Evolutionary conservation across 2,888 invertebrate species (phyloP).

Genomic region (Clusia tigrina): DNA sequence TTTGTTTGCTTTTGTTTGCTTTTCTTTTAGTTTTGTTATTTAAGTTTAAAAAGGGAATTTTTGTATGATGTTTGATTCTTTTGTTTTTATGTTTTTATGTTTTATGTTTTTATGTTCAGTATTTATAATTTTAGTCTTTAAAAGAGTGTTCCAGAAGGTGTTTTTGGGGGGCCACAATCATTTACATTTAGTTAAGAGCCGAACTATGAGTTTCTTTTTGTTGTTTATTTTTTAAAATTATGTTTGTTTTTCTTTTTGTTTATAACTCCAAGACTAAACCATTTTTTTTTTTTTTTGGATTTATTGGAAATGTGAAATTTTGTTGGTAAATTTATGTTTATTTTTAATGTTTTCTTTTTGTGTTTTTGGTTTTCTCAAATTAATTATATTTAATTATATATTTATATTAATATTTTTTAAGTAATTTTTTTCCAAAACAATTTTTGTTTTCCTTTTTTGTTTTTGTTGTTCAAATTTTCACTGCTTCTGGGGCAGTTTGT

Average conservation of each 20-base stretch:
- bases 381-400: too few relatives aligned
- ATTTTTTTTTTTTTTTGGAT: constrained; percentile 11
- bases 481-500: too few relatives aligned
- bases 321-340: not conserved
- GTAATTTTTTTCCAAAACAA: too few relatives aligned
- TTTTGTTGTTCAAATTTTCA: too few relatives aligned
- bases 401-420: too few relatives aligned
- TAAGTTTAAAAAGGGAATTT: constrained; percentile 36
- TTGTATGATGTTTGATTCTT: constrained; percentile 25
- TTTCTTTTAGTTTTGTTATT: constrained; percentile 23
- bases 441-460: too few relatives aligned
- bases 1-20: constrained; percentile 24
- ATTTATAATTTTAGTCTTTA: too few relatives aligned
- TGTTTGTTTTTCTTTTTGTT: constrained; percentile 8
- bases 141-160: constrained; percentile 22
- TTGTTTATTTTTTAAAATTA: constrained; percentile 17
- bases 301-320: not conserved
- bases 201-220: constrained; percentile 1
- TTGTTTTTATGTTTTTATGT: too few relatives aligned
- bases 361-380: constrained; percentile 8
- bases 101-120: too few relatives aligned
- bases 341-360: constrained; percentile 8
- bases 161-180: constrained; percentile 40
- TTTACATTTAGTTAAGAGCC: not conserved
- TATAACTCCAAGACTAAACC: constrained; percentile 1